Percentiles rank a stretch among this genome's conserved stretches.
Evolutionary conservation across 2,888 invertebrate genomes (phyloP).

Genomic region (Eubasilissa splendida): DNA sequence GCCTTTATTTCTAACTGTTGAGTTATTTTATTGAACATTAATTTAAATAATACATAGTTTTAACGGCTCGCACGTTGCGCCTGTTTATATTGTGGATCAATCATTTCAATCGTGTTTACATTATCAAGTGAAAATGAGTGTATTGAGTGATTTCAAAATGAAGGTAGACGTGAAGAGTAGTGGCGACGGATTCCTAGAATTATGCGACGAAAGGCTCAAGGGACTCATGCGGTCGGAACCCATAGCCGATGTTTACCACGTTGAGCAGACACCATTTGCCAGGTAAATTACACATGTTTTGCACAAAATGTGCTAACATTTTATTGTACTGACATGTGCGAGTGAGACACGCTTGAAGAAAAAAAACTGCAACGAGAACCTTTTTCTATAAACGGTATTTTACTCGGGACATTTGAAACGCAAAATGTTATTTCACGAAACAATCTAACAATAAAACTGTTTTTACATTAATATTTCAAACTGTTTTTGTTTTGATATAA

Average conservation of each 20-base stretch:
- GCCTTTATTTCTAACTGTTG: constrained; percentile 7
- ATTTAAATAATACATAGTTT: constrained; percentile 23
- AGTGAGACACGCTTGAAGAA: no score
- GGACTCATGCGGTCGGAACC: constrained; percentile 81
- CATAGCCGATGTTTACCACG: constrained; percentile 84
- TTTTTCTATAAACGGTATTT: no score
- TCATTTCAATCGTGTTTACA: constrained; percentile 31
- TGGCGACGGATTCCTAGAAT: constrained; percentile 82
- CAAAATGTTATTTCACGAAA: no score
- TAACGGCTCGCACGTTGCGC: constrained; percentile 6
- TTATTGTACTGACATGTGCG: neutral
- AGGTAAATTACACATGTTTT: constrained; percentile 71
- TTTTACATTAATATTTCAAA: no score
- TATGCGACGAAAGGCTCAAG: constrained; percentile 79
- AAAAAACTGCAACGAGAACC: no score
- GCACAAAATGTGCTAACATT: neutral
- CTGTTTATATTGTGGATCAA: constrained; percentile 14
- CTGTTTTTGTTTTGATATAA: no score
- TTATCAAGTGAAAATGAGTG: constrained; percentile 48
- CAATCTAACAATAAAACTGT: no score
- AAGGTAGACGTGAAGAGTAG: constrained; percentile 71
- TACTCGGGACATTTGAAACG: no score
- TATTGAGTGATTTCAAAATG: constrained; percentile 50
- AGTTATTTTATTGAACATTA: constrained; percentile 18
- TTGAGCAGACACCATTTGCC: constrained; percentile 89